These are phyloP conservation scores for Leptinotarsa undecemlineata DNA, from an alignment of 1,140 invertebrate species.

Conservation along the genomic window DNA sequence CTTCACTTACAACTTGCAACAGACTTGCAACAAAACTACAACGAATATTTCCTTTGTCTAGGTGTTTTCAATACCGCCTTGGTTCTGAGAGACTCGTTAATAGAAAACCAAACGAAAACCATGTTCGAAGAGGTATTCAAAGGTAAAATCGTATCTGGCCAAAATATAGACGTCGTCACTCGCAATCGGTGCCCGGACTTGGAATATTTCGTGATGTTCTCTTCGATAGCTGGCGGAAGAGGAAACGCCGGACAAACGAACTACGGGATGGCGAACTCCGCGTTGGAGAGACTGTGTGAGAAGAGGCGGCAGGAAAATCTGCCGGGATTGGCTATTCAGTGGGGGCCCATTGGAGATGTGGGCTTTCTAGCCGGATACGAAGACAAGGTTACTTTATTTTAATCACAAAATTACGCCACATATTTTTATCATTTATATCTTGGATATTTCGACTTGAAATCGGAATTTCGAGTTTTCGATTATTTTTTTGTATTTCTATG, in stretches of 20 bases:
- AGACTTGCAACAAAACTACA: no score
- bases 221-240: conserved; percentile 74
- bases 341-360: conserved; percentile 71
- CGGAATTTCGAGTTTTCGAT: no score
- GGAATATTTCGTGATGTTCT: conserved; percentile 68
- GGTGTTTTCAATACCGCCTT: conserved; percentile 92
- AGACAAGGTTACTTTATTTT: conserved; percentile 12
- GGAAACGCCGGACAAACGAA: conserved; percentile 79
- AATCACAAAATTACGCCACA: no score
- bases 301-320: conserved; percentile 60
- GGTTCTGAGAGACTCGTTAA: conserved; percentile 81
- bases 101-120: conserved; percentile 83
- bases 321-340: conserved; percentile 70
- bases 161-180: conserved; percentile 74
- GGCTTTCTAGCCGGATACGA: conserved; percentile 17
- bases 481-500: no score
- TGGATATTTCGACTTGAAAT: conserved; percentile 67
- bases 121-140: conserved; percentile 74
- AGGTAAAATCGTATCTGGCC: conserved; percentile 83
- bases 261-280: conserved; percentile 76
- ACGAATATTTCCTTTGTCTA: not conserved
- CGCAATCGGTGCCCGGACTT: conserved; percentile 22
- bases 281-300: conserved; percentile 74
- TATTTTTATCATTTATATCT: conserved; percentile 58
- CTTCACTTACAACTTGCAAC: no score